These are phyloP conservation scores for Camponotus fellah DNA, from an alignment of 2,888 invertebrate genomes.

Conservation along the genomic window DNA sequence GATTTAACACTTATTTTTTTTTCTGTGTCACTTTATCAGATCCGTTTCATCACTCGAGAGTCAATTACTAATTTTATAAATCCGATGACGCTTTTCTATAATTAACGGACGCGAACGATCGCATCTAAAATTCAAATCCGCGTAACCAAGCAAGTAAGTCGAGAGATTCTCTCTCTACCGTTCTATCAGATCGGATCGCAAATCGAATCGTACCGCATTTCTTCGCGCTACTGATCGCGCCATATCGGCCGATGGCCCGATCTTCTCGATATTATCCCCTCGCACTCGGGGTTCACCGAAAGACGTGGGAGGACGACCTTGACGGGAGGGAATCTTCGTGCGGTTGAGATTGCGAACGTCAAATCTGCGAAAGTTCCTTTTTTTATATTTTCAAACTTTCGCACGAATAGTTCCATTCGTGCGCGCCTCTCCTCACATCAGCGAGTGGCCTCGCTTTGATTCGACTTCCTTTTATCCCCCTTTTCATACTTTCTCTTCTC, in stretches of 20 bases:
- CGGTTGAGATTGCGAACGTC: conserved; percentile 44
- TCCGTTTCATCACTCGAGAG: conserved; percentile 5
- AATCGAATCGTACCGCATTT: conserved; percentile 50
- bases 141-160: conserved; percentile 4
- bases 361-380: conserved; percentile 36
- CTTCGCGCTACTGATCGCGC: conserved; percentile 50
- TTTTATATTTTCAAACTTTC: conserved; percentile 57
- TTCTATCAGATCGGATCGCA: conserved; percentile 44
- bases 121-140: conserved; percentile 40
- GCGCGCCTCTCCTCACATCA: conserved; percentile 6
- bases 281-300: conserved; percentile 25
- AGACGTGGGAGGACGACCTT: conserved; percentile 14
- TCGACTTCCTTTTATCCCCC: conserved; percentile 16
- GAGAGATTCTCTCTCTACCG: conserved; percentile 23
- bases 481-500: not conserved
- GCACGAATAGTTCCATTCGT: conserved; percentile 40
- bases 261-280: conserved; percentile 32
- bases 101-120: conserved; percentile 20
- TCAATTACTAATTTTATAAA: conserved; percentile 25
- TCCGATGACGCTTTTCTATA: conserved; percentile 5
- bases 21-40: conserved; percentile 8
- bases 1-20: not conserved
- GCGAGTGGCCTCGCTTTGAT: conserved; percentile 39
- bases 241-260: conserved; percentile 28
- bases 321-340: conserved; percentile 36